Evolutionary conservation across 2,113 vertebrate species (phyloP).

Genomic region (Chaetops frenatus): DNA sequence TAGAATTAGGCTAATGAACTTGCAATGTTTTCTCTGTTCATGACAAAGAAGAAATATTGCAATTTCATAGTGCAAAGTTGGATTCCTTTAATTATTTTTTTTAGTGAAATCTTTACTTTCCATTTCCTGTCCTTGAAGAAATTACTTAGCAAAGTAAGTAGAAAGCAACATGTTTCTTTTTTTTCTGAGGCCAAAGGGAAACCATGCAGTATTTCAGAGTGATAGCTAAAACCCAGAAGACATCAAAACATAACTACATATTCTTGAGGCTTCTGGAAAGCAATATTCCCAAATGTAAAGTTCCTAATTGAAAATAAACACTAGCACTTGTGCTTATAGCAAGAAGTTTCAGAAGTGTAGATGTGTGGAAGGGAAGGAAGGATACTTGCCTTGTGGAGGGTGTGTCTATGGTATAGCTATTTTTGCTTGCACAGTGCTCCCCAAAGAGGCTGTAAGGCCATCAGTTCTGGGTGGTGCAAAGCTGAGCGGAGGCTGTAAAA

Average conservation of each 20-base stretch:
- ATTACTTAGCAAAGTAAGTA: neutral
- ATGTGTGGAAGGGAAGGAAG: neutral
- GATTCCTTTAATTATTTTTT: neutral
- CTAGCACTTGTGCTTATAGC: neutral
- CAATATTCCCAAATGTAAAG: neutral
- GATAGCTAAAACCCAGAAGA: neutral
- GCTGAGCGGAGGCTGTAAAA: neutral
- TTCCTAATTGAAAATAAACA: neutral
- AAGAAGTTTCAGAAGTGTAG: neutral
- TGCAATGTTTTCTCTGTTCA: neutral
- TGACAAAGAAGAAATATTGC: neutral
- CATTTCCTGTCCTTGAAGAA: neutral
- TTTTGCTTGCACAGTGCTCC: neutral
- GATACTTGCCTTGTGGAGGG: neutral
- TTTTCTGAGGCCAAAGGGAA: neutral
- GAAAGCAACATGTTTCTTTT: neutral
- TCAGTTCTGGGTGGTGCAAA: neutral
- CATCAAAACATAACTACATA: neutral
- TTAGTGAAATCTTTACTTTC: neutral
- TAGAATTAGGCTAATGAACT: neutral
- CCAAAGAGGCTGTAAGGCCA: neutral
- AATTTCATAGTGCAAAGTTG: neutral
- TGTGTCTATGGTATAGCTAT: neutral
- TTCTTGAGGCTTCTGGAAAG: neutral
- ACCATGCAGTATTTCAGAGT: neutral